Evolutionary conservation across 2,888 invertebrate genomes (phyloP), one percentile per base, ranked within the genome.

Genomic region (Brachycybe producta): DNA sequence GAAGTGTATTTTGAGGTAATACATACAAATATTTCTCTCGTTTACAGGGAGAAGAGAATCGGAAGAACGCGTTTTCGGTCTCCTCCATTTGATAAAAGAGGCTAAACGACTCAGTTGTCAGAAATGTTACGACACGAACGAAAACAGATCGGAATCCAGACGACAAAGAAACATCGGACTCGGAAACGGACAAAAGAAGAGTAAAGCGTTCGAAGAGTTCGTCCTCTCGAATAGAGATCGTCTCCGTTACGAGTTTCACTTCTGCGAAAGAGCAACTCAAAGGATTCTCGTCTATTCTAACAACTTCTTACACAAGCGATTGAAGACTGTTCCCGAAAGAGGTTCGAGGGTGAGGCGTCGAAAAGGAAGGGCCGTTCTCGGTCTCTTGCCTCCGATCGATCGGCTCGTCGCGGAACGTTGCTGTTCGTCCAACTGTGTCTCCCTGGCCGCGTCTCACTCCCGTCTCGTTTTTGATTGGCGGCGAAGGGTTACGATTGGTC

Each of bases 271-370:
- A 36, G 65, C 63, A 2, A 57, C 60, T 5, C 65, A 66, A 54
- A 59, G 57, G 43, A 56, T 66, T 34, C 60, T 66, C 2, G 50
- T 60, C 43, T 66, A 66, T 54, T 66, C 66, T n/a, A 66, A 66
- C 53, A 66, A 66, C 56, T 66, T 66, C 49, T 58, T 66, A 3
- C 65, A 65, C 54, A 66, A 65, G 54, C 59, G 58, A 54, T 56
- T 65, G 8, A 62, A 62, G 47, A 64, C 65, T 3, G 64, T 64
- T 50, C 54, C 54, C 11, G 43, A 53, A 32, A 43, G 39, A 17
- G 51, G 30, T 2, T n/a, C 45, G n/a, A 24, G 51, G 11, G 28
- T 51, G 7, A 23, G 46, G 32, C 48, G 51, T 19, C 32, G 38
- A 30, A 51, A 51, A 44, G 62, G 62, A 8, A 63, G 62, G 52